Evolutionary conservation across 2,113 vertebrate species (phyloP).

Genomic region (Petrocephalus microphthalmus): DNA sequence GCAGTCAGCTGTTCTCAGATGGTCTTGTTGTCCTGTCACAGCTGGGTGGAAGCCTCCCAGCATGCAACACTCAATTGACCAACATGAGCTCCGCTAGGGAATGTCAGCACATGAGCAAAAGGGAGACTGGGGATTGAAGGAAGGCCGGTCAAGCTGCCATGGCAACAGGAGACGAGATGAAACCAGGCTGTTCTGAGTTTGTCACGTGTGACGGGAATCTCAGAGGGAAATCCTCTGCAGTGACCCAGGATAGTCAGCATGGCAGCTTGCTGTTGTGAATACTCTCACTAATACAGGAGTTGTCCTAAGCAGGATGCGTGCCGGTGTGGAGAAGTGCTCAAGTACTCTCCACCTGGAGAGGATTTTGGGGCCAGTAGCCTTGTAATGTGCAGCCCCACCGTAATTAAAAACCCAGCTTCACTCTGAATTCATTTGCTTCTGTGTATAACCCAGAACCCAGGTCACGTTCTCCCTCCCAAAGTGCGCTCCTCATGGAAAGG

Average conservation of each 20-base stretch:
- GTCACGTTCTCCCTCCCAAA: neutral
- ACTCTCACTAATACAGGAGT: neutral
- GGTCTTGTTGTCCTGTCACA: neutral
- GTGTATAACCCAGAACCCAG: neutral
- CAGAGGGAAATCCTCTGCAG: neutral
- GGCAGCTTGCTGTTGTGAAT: neutral
- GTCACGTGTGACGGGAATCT: conserved; percentile 16
- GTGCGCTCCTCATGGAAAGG: neutral
- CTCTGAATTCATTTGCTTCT: neutral
- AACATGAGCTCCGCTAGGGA: conserved; percentile 27
- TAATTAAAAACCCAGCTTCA: conserved; percentile 6
- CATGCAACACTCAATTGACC: conserved; percentile 28
- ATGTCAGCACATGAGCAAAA: conserved; percentile 8
- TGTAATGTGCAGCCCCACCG: neutral
- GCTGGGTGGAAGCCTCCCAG: neutral
- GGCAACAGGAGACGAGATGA: conserved; percentile 2
- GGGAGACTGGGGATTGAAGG: conserved; percentile 21
- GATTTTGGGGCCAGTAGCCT: neutral
- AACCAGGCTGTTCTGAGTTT: neutral
- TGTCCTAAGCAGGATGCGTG: neutral
- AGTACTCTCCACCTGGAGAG: conserved; percentile 21
- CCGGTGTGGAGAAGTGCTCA: neutral
- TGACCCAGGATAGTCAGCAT: neutral
- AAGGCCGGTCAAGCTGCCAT: neutral
- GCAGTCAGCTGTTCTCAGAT: neutral